Evolutionary conservation across 2,113 vertebrate genomes (phyloP).

Genomic region (Empidonax traillii): DNA sequence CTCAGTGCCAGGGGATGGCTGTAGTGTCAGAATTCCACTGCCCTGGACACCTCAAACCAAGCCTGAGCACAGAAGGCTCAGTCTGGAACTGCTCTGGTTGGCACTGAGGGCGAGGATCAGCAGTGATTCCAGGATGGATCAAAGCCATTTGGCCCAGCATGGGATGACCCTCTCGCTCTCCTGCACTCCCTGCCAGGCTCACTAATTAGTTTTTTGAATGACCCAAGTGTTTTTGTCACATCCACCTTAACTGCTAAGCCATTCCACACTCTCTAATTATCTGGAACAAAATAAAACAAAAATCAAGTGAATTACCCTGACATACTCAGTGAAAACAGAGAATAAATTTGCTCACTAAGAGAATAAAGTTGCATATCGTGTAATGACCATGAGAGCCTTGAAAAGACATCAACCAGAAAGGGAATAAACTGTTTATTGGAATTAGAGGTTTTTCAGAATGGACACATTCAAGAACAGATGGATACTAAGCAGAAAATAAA

Average conservation of each 20-base stretch:
- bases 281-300: conserved; percentile 10
- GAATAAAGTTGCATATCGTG: background rate
- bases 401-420: background rate
- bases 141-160: background rate
- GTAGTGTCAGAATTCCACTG: rapidly evolving
- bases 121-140: background rate
- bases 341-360: background rate
- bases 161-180: rapidly evolving
- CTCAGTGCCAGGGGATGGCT: background rate
- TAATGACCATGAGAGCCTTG: background rate
- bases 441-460: background rate
- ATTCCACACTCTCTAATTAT: background rate
- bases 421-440: background rate
- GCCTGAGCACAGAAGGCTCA: background rate
- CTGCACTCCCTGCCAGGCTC: background rate
- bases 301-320: background rate
- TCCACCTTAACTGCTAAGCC: background rate
- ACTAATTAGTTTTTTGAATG: background rate
- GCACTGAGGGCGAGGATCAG: background rate
- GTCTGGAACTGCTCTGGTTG: background rate
- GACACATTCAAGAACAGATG: background rate
- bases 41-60: background rate
- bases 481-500: background rate
- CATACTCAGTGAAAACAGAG: background rate
- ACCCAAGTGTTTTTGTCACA: background rate